Evolutionary conservation across 2,113 vertebrate species (phyloP).

Genomic region (Fregata magnificens): DNA sequence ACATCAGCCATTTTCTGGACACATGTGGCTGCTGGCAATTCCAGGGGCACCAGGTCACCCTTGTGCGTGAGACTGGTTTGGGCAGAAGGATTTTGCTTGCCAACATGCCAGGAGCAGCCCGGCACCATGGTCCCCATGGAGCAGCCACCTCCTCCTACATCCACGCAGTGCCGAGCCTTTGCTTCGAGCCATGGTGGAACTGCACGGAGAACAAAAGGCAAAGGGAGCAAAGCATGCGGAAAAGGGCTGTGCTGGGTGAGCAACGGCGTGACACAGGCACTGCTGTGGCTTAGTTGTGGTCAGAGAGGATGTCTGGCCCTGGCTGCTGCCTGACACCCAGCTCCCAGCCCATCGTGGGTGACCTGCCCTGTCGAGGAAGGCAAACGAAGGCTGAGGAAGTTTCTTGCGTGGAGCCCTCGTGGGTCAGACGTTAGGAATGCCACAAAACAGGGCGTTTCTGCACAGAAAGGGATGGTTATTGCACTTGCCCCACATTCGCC

Average conservation of each 20-base stretch:
- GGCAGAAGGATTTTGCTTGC: not conserved
- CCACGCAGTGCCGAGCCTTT: rapidly evolving
- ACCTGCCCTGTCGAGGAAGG: not conserved
- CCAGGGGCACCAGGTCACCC: not conserved
- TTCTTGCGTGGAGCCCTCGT: not conserved
- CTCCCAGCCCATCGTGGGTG: not conserved
- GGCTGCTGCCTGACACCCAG: not conserved
- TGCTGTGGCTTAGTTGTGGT: not conserved
- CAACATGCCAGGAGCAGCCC: not conserved
- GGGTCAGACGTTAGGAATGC: not conserved
- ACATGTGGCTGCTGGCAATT: rapidly evolving
- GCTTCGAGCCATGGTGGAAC: rapidly evolving
- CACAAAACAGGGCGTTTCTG: not conserved
- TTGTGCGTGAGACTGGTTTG: rapidly evolving
- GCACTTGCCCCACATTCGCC: not conserved
- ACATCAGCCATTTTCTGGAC: not conserved
- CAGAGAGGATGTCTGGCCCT: not conserved
- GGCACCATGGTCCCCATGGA: not conserved
- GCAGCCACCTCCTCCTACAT: not conserved
- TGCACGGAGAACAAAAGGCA: not conserved
- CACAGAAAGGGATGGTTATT: rapidly evolving
- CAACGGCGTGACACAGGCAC: not conserved
- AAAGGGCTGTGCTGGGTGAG: not conserved
- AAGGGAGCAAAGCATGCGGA: not conserved
- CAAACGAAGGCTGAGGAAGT: rapidly evolving